A percentile compares a stretch with the other conserved stretches of the same genome.
phyloP scores from a whole-genome alignment of 1,140 invertebrate species.

The Theocolax elegans region DNA sequence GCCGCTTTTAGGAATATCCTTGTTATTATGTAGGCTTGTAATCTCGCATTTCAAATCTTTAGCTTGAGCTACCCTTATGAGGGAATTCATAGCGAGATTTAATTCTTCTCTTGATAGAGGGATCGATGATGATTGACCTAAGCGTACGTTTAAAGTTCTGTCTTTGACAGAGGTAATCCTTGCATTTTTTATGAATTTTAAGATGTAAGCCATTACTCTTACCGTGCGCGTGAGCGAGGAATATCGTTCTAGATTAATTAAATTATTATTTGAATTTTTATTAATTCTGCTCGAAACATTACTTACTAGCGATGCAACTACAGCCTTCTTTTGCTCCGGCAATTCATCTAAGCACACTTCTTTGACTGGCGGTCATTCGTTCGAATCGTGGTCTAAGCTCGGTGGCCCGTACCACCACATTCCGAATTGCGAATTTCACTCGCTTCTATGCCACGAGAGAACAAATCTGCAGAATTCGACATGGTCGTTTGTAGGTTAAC shows the following conservation, averaged over 20 bases:
- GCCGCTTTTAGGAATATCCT: not conserved
- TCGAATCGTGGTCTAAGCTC: conserved; percentile 21
- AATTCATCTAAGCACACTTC: not conserved
- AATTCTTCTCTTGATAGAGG: not conserved
- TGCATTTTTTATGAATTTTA: not conserved
- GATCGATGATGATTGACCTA: not conserved
- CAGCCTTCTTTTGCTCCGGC: not conserved
- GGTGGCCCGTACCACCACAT: conserved; percentile 58
- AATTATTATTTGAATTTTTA: not conserved
- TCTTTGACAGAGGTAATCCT: not conserved
- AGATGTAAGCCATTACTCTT: not conserved
- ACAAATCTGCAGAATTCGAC: conserved; percentile 49
- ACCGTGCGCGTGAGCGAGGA: not conserved
- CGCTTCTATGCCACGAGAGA: conserved; percentile 26
- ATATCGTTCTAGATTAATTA: not conserved
- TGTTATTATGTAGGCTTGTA: not conserved
- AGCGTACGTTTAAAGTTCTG: not conserved
- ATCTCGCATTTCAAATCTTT: conserved; percentile 13
- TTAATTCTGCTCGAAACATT: too few relatives aligned
- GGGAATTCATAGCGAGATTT: not conserved
- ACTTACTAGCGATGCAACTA: too few relatives aligned
- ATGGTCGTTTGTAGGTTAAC: conserved; percentile 27
- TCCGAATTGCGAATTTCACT: conserved; percentile 43
- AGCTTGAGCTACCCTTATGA: not conserved
- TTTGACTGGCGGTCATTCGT: not conserved